phyloP scores from a whole-genome alignment of 2,113 vertebrate genomes.

The Apeltes quadracus region DNA sequence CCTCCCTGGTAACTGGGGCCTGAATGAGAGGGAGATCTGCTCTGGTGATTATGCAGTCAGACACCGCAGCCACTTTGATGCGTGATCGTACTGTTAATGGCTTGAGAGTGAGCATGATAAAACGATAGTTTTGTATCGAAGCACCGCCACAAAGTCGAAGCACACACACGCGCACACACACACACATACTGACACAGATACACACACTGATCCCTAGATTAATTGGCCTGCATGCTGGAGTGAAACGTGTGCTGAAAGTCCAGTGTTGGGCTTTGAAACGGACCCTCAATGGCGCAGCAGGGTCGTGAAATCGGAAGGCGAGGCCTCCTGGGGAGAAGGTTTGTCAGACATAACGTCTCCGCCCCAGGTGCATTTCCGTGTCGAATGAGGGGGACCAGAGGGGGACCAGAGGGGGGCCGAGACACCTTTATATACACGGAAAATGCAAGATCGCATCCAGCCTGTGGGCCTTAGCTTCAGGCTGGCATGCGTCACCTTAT shows the following conservation, averaged over 20 bases:
- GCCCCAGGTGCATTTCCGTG: slow-evolving; percentile 17
- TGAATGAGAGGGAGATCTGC: slow-evolving; percentile 72
- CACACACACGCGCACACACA: slow-evolving; percentile 27
- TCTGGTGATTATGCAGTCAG: slow-evolving; percentile 74
- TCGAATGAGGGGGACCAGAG: not conserved
- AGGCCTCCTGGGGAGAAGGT: slow-evolving; percentile 45
- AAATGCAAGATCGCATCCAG: slow-evolving; percentile 57
- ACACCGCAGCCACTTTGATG: slow-evolving; percentile 70
- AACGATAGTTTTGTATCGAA: slow-evolving; percentile 66
- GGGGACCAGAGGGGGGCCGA: slow-evolving; percentile 5
- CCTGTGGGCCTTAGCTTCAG: slow-evolving; percentile 49
- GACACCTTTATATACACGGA: slow-evolving; percentile 10
- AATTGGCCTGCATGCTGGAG: slow-evolving; percentile 44
- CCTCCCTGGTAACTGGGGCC: slow-evolving; percentile 62
- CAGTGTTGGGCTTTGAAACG: slow-evolving; percentile 39
- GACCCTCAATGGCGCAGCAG: slow-evolving; percentile 41
- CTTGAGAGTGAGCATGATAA: slow-evolving; percentile 52
- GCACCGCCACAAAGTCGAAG: slow-evolving; percentile 16
- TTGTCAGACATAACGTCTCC: slow-evolving; percentile 59
- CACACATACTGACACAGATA: slow-evolving; percentile 20
- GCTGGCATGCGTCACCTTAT: slow-evolving; percentile 9
- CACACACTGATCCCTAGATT: slow-evolving; percentile 50
- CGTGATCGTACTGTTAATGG: slow-evolving; percentile 76
- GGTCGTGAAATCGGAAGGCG: slow-evolving; percentile 55
- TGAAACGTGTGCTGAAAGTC: slow-evolving; percentile 53